Conservation (phyloP, 2,888 invertebrate species). For the Linnaemya vulpina region DNA sequence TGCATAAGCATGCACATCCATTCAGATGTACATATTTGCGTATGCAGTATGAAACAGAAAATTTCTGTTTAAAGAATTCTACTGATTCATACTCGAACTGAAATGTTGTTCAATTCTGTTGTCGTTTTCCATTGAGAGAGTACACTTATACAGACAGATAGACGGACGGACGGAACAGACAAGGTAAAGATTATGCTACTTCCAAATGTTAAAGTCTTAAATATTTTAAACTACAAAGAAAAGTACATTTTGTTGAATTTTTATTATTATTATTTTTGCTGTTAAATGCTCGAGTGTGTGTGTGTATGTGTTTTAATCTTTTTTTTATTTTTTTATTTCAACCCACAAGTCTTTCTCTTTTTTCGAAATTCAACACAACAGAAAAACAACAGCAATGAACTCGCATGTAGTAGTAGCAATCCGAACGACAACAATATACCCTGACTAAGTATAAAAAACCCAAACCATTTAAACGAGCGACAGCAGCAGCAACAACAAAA, state of each 20-base stretch:
- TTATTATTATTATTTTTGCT: slow-evolving; percentile 51
- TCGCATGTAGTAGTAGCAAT: slow-evolving; percentile 29
- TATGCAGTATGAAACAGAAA: slow-evolving; percentile 17
- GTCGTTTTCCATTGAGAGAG: slow-evolving; percentile 51
- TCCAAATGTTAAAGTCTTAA: slow-evolving; percentile 70
- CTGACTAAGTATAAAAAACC: slow-evolving; percentile 66
- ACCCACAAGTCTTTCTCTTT: slow-evolving; percentile 82
- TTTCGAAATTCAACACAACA: slow-evolving; percentile 72
- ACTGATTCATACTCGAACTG: slow-evolving; percentile 59
- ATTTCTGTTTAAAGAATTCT: slow-evolving; percentile 59
- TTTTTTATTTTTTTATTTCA: slow-evolving; percentile 65
- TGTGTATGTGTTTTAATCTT: slow-evolving; percentile 45
- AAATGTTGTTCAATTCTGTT: slow-evolving; percentile 33
- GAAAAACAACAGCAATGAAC: slow-evolving; percentile 45
- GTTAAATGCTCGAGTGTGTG: slow-evolving; percentile 18
- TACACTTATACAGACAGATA: slow-evolving; percentile 5
- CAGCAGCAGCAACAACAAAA: slow-evolving; percentile 57
- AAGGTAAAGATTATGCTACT: slow-evolving; percentile 66
- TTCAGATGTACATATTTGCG: too few relatives aligned
- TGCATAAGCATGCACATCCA: too few relatives aligned
- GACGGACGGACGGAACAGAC: slow-evolving; percentile 45
- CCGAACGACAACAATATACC: slow-evolving; percentile 41
- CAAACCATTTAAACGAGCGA: slow-evolving; percentile 67
- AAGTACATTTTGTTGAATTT: slow-evolving; percentile 57
- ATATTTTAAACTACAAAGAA: slow-evolving; percentile 64